Base-by-base conservation (phyloP, 1,140 invertebrate genomes). In the Dendrolimus punctatus region DNA sequence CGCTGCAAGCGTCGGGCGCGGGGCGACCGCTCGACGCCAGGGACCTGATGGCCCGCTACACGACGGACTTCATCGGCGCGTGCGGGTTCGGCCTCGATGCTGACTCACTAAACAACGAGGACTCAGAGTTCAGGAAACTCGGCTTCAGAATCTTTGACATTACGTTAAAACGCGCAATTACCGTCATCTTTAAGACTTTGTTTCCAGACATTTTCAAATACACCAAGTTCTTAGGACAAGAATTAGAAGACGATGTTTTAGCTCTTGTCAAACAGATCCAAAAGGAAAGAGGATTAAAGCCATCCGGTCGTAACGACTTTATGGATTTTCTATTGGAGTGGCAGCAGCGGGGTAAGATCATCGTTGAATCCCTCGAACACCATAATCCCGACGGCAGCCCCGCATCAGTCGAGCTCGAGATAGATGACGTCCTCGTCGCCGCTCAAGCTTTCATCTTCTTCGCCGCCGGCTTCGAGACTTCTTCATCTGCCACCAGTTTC, bases 401-500 rank as follows among this genome's bases (percentile, higher is more conserved):
- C 4, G 70, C 68, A 8, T 40, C 10, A 0, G 67, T 68, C 0
- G 61, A 59, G 5, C 40, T 80, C 8, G 72, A 80, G 45, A 56
- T 83, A 48, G 65, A 73, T 40, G 69, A 74, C 4, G 54, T 55
- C 0, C 43, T 80, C 6, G 64, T 90, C 10, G 74, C 82, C 4
- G 88, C 89, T 6, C 90, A 91, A 60, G 77, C 86, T 6, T 80
- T 91, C 42, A 59, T 90, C 1, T 91, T 91, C 70, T 87, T 91
- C 47, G 61, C 91, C 5, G 91, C 89, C 9, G 76, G 74, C 49
- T 86, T 92, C 68, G 92, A 93, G 49, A 92, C 91, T 0, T 90
- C 90, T 0, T 88, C 91, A 0, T 88, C 85, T 2, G 74, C 89
- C 0, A 80, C 92, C 5, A 80, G 86, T 36, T 90, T 84, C 56